These are phyloP conservation scores for Actenoides lindsayi DNA, from an alignment of 2,113 vertebrate genomes.

Conservation along the genomic window DNA sequence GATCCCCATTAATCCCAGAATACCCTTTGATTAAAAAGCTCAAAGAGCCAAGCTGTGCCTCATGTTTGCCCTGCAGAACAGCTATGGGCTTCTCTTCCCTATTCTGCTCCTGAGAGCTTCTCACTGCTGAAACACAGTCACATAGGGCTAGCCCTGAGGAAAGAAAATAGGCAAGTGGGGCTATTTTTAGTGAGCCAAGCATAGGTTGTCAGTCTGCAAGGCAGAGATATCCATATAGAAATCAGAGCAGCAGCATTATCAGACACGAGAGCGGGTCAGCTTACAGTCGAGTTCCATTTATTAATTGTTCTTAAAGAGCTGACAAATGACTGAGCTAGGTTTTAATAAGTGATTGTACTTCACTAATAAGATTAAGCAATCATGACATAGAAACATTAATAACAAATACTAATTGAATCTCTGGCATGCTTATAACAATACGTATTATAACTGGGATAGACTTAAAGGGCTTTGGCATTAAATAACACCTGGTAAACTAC, in stretches of 20 bases:
- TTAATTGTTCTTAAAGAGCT: background rate
- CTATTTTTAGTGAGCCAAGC: background rate
- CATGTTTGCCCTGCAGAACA: background rate
- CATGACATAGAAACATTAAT: background rate
- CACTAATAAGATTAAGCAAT: constrained; percentile 8
- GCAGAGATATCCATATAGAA: background rate
- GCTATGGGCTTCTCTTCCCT: background rate
- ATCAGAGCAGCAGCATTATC: background rate
- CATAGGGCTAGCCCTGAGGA: background rate
- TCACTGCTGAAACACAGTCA: fast-evolving
- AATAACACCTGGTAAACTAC: background rate
- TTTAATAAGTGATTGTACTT: constrained; percentile 22
- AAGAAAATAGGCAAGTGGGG: fast-evolving
- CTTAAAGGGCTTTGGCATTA: background rate
- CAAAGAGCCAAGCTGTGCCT: background rate
- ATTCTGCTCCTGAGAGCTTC: background rate
- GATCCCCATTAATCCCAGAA: background rate
- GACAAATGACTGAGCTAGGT: background rate
- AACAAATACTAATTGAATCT: constrained; percentile 35
- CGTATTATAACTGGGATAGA: background rate
- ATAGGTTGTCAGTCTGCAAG: background rate
- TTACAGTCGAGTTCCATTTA: background rate
- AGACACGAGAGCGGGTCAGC: background rate
- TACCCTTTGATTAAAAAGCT: background rate
- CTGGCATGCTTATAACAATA: background rate